Conservation (phyloP, 92 coral and sea anemone species). For the Siderastrea siderea region DNA sequence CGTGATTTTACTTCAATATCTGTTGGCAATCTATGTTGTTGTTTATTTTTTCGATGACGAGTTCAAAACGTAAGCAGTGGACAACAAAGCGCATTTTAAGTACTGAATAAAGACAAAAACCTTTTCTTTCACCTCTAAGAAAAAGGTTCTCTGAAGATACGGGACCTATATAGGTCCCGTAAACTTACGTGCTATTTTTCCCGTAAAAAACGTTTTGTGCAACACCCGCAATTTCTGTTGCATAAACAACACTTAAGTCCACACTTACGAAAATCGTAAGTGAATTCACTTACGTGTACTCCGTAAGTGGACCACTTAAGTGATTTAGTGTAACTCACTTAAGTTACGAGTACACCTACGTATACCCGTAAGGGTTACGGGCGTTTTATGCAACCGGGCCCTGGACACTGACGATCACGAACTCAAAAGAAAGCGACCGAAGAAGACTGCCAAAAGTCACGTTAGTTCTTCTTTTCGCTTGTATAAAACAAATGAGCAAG, state of each 20-base stretch:
- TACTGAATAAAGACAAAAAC: background rate
- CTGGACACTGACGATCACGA: background rate
- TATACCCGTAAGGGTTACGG: background rate
- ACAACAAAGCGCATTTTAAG: background rate
- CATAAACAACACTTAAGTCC: constrained; percentile 12
- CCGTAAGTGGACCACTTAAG: background rate
- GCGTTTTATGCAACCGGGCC: background rate
- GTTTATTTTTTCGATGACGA: background rate
- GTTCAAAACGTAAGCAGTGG: background rate
- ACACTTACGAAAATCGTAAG: constrained; percentile 16
- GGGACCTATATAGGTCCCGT: constrained; percentile 14
- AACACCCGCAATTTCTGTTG: constrained; percentile 20
- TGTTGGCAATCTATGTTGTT: too few species aligned
- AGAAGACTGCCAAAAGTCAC: too few species aligned
- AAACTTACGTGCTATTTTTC: background rate
- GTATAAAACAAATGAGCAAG: too few species aligned
- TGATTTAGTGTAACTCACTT: background rate
- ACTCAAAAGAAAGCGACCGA: too few species aligned
- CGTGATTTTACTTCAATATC: background rate
- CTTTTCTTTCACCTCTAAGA: background rate
- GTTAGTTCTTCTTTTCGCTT: too few species aligned
- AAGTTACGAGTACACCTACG: background rate
- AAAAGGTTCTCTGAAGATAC: background rate
- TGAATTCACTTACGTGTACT: constrained; percentile 9
- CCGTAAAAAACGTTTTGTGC: background rate